Base-by-base conservation (phyloP, 2,797 vertebrate genomes). In the Ctenochaetus hawaiiensis region DNA sequence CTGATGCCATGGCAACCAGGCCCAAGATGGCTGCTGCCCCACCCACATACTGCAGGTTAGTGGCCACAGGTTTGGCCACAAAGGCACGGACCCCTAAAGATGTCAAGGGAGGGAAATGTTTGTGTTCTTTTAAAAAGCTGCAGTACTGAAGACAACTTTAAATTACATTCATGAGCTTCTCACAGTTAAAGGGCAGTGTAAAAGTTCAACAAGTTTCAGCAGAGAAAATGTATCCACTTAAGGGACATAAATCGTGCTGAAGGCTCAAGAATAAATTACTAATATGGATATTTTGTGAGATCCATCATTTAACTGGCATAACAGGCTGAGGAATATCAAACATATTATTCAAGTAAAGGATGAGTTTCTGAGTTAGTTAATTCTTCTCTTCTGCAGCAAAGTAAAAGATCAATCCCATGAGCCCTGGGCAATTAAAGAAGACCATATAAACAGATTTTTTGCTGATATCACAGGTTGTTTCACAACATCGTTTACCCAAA, bases 1-100 rank as follows among this genome's bases (percentile, higher is more conserved):
- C 98, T 0, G 98, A 98, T 22, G 98, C 98, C 98, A 99, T 99
- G 78, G 98, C 98, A 75, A 99, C 98, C 72, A 99, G 94, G 20
- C 98, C 98, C 86, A 99, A 87, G 91, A 99, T 99, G 90, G 98
- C 98, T 0, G 98, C 97, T 0, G 98, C 98, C 52, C 98, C 98
- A 9, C 98, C 98, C 11, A 98, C 96, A 63, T 98, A 99, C 90
- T 99, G 98, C 75, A 99, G 93, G 41, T 96, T 99, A 71, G 96
- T 98, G 89, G 98, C 98, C 62, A 99, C 98, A 6, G 97, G 98
- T 89, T 96, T 98, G 72, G 98, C 97, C 37, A 98, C 96, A 58
- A 99, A 99, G 0, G 97, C 97, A 71, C 98, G 97, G 43, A 99
- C 97, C 41, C 98, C 98, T 99, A 78, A 70, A 39, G 52, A 54